Base-by-base conservation (phyloP, 2,113 vertebrate species). In the Acrocephalus arundinaceus region DNA sequence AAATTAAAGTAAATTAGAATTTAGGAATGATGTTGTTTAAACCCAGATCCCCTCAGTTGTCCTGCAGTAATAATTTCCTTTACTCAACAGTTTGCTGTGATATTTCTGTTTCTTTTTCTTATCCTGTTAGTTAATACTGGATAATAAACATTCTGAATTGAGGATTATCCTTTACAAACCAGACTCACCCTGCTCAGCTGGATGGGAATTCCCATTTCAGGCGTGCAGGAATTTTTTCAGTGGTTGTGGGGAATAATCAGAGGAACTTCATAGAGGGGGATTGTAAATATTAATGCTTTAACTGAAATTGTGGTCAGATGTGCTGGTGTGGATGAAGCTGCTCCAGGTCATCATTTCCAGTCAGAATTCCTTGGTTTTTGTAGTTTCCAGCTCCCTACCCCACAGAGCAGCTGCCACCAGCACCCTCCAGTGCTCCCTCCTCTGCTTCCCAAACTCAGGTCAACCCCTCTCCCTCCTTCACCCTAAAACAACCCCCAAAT, bases 341-440 rank as follows among this genome's bases (percentile, higher is more conserved):
- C 49, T 61, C 28, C 17, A 5, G n/a, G 9, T 24, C 67, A 24
- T 37, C 5, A 20, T 20, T 72, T 58, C 31, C n/a, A 54, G 57
- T 6, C 11, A 0, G 1, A 16, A 31, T 70, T 93, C 45, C 73
- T 10, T 10, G 15, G 0, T 21, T n/a, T 9, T 72, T 10, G 2
- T 11, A 10, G 23, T 35, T 80, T 30, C 18, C 37, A 25, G 21
- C 59, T 89, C 49, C 39, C 22, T 9, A 1, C 3, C 13, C 65
- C 4, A 1, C 1, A 3, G 37, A 58, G 84, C 72, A 68, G 54
- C 62, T 61, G 54, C 63, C 54, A 37, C 39, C 73, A 59, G 46
- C 70, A 41, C 63, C 25, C 20, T 52, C 15, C 16, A 5, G 16
- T 17, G 13, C 39, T 45, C 48, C 51, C 31, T 79, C 22, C 51